phyloP scores from a whole-genome alignment of 1,140 invertebrate species.

The Magallana angulata region DNA sequence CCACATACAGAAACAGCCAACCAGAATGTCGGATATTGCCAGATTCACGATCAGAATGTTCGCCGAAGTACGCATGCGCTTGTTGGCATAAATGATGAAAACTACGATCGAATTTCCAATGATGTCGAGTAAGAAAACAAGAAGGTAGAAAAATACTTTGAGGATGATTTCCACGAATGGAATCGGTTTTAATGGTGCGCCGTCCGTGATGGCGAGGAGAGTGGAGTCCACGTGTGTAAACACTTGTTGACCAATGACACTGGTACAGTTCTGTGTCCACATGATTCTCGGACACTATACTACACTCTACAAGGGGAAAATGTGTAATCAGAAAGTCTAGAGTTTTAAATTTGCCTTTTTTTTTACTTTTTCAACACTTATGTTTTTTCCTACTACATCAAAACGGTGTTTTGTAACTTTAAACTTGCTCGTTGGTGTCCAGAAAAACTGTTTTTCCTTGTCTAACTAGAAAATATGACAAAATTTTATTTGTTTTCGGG shows the following conservation, averaged over 20 bases:
- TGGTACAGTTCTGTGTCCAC: not conserved
- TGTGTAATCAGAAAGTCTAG: too few species aligned
- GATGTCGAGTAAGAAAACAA: constrained; percentile 61
- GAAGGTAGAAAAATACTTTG: constrained; percentile 68
- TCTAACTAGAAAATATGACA: too few species aligned
- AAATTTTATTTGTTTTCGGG: too few species aligned
- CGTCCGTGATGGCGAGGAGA: not conserved
- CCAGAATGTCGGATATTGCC: constrained; percentile 93
- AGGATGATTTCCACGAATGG: constrained; percentile 59
- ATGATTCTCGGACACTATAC: not conserved
- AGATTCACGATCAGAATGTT: constrained; percentile 95
- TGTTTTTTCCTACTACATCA: too few species aligned
- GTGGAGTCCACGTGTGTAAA: not conserved
- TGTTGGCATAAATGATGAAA: constrained; percentile 59
- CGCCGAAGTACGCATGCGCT: constrained; percentile 74
- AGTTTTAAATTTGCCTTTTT: too few species aligned
- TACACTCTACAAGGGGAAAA: too few species aligned
- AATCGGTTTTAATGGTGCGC: not conserved
- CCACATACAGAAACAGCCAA: constrained; percentile 81
- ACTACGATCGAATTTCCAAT: constrained; percentile 57
- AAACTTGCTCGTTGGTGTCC: too few species aligned
- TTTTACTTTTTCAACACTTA: too few species aligned
- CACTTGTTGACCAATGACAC: not conserved
- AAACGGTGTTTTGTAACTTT: too few species aligned
- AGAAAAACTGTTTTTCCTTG: too few species aligned